Evolutionary conservation across 2,797 vertebrate species (phyloP), one percentile per base, ranked within the genome.

Genomic region (Melanotaenia pygmaea): DNA sequence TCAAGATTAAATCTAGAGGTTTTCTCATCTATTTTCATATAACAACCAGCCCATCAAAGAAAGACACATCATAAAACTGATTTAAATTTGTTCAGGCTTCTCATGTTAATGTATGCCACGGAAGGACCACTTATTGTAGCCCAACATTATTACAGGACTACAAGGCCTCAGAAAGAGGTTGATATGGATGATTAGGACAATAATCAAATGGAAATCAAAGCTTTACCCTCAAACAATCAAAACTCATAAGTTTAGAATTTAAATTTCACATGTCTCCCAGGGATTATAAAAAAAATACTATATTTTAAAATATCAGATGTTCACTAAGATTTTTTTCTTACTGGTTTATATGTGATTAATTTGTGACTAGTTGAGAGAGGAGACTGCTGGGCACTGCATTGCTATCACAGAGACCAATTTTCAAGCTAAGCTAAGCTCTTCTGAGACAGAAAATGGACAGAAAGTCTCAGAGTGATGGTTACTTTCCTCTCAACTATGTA

Each of bases 361-460:
- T 53, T 26, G 57, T 24, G 72, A 77, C 72, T 45, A 51, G 70
- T 69, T 70, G 74, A 78, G 11, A 26, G 34, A 63, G 32, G 43
- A 28, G 34, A 62, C 65, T 70, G 73, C 54, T 34, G 45, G 74
- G 68, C 62, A 63, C 50, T 18, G 40, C 5, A 32, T 58, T 75
- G 28, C 58, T 32, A 22, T 45, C 74, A 69, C 58, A 56, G 51
- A 51, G 70, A 82, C 60, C 75, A n/a, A 75, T 83, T 77, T 82
- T 74, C 38, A 81, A 71, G 58, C 32, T 24, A 74, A 64, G 59
- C 80, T 72, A 37, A 74, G 72, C 68, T 81, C 70, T 69, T 73
- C 59, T 71, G 81, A 86, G 65, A 88, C 43, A 51, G 74, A 73
- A 87, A 90, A 85, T 82, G 73, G 74, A 83, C 74, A 80, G 64